phyloP scores from a whole-genome alignment of 2,113 vertebrate species.

The Alethe diademata region DNA sequence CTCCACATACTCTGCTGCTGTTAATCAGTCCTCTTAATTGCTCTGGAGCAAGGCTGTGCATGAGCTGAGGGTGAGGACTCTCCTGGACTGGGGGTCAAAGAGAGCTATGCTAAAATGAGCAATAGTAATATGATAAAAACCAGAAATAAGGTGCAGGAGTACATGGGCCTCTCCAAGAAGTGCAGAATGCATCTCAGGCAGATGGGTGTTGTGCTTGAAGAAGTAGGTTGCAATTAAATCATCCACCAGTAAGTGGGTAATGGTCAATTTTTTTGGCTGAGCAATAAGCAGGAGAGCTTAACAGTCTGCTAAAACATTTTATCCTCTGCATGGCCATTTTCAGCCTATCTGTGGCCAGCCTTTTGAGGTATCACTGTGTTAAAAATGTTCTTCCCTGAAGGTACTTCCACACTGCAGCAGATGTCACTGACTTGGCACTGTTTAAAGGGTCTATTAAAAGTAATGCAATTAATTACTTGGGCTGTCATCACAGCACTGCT shows the following conservation, averaged over 20 bases:
- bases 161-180: not conserved
- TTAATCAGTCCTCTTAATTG: not conserved
- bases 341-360: constrained; percentile 56
- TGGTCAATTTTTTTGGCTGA: not conserved
- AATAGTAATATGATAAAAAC: not conserved
- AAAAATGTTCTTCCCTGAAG: constrained; percentile 75
- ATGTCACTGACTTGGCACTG: constrained; percentile 77
- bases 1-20: not conserved
- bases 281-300: not conserved
- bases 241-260: not conserved
- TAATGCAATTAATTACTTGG: constrained; percentile 70
- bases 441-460: constrained; percentile 79
- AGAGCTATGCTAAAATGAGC: not conserved
- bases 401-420: constrained; percentile 63
- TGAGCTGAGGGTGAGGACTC: not conserved
- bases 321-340: constrained; percentile 33
- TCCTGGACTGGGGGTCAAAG: not conserved
- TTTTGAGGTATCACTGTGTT: constrained; percentile 60
- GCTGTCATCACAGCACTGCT: constrained; percentile 69
- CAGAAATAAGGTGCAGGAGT: not conserved
- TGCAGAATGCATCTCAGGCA: not conserved
- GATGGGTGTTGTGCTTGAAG: not conserved
- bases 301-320: not conserved
- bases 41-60: not conserved
- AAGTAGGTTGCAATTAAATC: not conserved